phyloP scores from a whole-genome alignment of 2,113 vertebrate genomes.

The Mastomys natalensis region DNA sequence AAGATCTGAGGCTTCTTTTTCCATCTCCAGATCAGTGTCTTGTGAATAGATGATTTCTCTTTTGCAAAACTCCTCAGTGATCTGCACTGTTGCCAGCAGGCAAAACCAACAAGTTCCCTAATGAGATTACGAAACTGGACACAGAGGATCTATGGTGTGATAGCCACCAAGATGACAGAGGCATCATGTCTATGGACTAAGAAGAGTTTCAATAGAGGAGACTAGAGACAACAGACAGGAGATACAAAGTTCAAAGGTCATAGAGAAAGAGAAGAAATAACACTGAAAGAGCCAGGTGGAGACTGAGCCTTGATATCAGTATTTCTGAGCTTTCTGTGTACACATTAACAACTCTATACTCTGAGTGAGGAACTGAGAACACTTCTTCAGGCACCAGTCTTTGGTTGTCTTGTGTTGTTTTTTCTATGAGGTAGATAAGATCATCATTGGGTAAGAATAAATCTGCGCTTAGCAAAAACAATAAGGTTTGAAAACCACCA shows the following conservation, averaged over 20 bases:
- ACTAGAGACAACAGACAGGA: neutral
- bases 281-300: neutral
- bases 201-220: neutral
- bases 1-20: neutral
- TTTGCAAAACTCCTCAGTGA: neutral
- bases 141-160: neutral
- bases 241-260: neutral
- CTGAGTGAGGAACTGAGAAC: neutral
- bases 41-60: neutral
- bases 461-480: neutral
- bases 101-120: neutral
- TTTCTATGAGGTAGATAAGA: neutral
- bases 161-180: neutral
- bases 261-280: neutral
- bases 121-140: neutral
- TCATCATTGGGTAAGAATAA: neutral
- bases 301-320: neutral
- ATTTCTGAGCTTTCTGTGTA: neutral
- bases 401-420: neutral
- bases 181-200: neutral
- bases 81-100: neutral
- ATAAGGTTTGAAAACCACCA: neutral
- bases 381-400: neutral
- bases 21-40: neutral
- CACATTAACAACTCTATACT: slow-evolving; percentile 5